phyloP scores from a whole-genome alignment of 2,888 invertebrate genomes.

The Vannuccia rotundouncinata region DNA sequence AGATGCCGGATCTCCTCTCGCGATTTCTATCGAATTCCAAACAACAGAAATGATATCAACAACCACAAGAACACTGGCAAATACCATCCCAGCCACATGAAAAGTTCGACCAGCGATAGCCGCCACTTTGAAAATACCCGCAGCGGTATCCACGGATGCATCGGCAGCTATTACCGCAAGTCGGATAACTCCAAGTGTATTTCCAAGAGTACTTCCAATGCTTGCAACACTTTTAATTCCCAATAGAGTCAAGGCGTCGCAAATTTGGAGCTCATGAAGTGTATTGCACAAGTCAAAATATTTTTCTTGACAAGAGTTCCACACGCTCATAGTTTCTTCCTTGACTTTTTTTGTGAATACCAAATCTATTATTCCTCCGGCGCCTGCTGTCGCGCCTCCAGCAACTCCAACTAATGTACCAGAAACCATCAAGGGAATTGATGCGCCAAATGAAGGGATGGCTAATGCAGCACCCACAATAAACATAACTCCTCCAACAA shows the following conservation, averaged over 20 bases:
- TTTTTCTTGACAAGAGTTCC: background rate
- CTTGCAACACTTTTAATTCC: background rate
- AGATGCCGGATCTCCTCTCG: background rate
- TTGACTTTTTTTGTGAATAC: background rate
- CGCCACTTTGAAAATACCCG: background rate
- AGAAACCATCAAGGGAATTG: background rate
- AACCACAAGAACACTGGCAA: background rate
- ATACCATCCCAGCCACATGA: background rate
- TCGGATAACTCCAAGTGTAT: background rate
- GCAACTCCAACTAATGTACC: background rate
- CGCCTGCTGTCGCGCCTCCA: background rate
- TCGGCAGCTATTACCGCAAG: background rate
- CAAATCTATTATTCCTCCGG: background rate
- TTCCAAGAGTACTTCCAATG: background rate
- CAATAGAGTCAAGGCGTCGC: background rate
- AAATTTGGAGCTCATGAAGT: background rate
- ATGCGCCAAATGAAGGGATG: background rate
- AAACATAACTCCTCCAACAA: background rate
- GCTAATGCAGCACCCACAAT: background rate
- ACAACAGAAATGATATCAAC: background rate
- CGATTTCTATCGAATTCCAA: background rate
- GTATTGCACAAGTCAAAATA: background rate
- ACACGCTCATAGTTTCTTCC: background rate
- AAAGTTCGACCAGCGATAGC: background rate
- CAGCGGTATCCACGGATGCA: background rate